phyloP scores from a whole-genome alignment of 2,888 invertebrate genomes.

The Perizoma affinitatum region DNA sequence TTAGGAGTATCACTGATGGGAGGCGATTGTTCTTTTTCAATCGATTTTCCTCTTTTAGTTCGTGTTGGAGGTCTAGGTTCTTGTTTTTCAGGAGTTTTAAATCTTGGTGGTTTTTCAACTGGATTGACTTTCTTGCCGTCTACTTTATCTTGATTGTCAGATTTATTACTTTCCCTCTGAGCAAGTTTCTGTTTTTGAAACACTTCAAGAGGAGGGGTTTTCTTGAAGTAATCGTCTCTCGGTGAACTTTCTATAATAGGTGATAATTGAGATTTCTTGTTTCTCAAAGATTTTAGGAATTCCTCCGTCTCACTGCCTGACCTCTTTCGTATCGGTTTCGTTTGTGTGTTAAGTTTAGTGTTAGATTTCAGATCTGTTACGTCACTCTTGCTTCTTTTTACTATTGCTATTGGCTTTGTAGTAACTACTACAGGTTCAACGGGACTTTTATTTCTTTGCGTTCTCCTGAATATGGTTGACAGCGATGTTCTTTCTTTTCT shows the following conservation, averaged over 20 bases:
- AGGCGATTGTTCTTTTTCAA: constrained; percentile 65
- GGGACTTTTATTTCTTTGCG: constrained; percentile 80
- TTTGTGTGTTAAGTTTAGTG: constrained; percentile 67
- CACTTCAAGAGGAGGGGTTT: constrained; percentile 69
- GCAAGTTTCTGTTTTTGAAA: constrained; percentile 66
- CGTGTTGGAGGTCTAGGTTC: constrained; percentile 74
- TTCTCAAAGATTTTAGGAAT: constrained; percentile 78
- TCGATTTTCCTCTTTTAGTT: constrained; percentile 68
- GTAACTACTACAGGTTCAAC: constrained; percentile 78
- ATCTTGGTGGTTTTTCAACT: constrained; percentile 75
- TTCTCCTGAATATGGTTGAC: constrained; percentile 87
- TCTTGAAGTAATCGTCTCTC: constrained; percentile 87
- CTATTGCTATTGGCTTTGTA: constrained; percentile 67
- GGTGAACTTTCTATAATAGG: constrained; percentile 92
- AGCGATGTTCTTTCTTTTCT: constrained; percentile 85
- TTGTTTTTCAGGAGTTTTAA: constrained; percentile 66
- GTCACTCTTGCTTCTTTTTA: constrained; percentile 87
- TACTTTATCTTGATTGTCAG: constrained; percentile 56
- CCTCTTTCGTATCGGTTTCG: constrained; percentile 82
- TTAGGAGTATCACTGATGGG: constrained; percentile 72
- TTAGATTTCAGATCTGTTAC: constrained; percentile 86
- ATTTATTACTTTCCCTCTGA: constrained; percentile 57
- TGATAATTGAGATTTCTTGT: constrained; percentile 88
- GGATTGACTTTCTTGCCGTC: constrained; percentile 73
- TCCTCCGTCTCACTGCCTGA: constrained; percentile 86